These are phyloP conservation scores for Cryptocephalus primarius DNA, from an alignment of 2,888 invertebrate species.

Conservation along the genomic window DNA sequence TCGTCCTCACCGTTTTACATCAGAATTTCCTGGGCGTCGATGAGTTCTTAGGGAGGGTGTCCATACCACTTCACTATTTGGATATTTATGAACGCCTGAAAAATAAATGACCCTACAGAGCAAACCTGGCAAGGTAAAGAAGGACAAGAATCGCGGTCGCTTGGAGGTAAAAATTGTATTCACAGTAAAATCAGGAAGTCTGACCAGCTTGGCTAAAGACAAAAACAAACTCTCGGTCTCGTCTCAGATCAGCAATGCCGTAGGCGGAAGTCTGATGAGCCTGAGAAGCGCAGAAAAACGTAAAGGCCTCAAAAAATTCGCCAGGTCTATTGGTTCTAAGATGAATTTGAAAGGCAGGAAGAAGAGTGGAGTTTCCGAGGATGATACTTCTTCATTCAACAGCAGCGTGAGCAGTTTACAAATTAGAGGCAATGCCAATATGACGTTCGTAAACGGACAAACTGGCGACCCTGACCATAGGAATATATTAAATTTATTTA, in stretches of 20 bases:
- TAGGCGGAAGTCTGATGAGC: constrained; percentile 79
- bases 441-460: constrained; percentile 38
- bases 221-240: constrained; percentile 77
- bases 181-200: constrained; percentile 73
- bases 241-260: constrained; percentile 61
- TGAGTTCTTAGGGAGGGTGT: constrained; percentile 84
- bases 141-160: constrained; percentile 67
- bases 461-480: constrained; percentile 69
- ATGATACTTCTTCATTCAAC: constrained; percentile 51
- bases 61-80: constrained; percentile 78
- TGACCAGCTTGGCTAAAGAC: constrained; percentile 74
- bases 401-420: constrained; percentile 54
- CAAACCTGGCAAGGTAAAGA: constrained; percentile 64
- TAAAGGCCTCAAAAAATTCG: constrained; percentile 75
- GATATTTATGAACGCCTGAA: constrained; percentile 86
- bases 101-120: constrained; percentile 66
- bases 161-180: constrained; percentile 79
- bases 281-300: constrained; percentile 79
- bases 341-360: constrained; percentile 62
- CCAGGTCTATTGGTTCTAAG: constrained; percentile 76
- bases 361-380: constrained; percentile 51
- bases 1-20: constrained; percentile 77
- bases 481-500: too few species aligned
- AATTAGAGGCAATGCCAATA: constrained; percentile 30
- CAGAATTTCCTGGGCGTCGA: constrained; percentile 81